Evolutionary conservation across 2,113 vertebrate species (phyloP), one percentile per base, ranked within the genome.

Genomic region (Conger conger): DNA sequence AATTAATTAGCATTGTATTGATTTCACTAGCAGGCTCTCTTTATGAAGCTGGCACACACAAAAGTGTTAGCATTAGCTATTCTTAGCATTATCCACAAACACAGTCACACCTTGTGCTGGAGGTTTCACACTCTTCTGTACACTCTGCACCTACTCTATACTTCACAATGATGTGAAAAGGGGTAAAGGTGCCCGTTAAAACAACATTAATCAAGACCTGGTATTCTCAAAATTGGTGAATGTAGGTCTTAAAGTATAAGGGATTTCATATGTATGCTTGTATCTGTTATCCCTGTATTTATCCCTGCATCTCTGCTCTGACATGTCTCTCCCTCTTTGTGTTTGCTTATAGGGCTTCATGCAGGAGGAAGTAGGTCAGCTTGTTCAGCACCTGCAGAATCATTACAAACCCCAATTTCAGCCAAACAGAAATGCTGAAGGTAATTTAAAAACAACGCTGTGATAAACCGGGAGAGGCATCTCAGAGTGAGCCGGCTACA

Each of bases 191-290:
- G 54, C 9, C 54, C 3, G 18, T 57, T 16, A 27, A 63, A 63
- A 27, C 23, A 63, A 73, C 9, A 9, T 73, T 73, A n/a, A 73
- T 23, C 68, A 5, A 33, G 45, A 33, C 23, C 15, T n/a, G 35
- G 60, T 9, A 76, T 35, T 17, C 30, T 13, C 8, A 38, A 60
- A 45, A 76, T 76, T 33, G 18, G 16, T 40, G 76, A 60, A 79
- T 50, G 73, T 50, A 84, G 80, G 76, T 86, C 87, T 86, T 38
- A 85, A 63, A 54, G 38, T 45, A 76, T 76, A 35, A 76, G 60
- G 3, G 54, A 82, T 63, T 63, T 54, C 1, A 82, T 27, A 8
- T 4, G 7, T 73, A 33, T 73, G 9, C 68, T 8, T 68, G 60
- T 68, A 50, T 50, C 45, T 13, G 40, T 42, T 6, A 42, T 50